Conservation (phyloP, 1,140 invertebrate species). For the Drosophila obscura region DNA sequence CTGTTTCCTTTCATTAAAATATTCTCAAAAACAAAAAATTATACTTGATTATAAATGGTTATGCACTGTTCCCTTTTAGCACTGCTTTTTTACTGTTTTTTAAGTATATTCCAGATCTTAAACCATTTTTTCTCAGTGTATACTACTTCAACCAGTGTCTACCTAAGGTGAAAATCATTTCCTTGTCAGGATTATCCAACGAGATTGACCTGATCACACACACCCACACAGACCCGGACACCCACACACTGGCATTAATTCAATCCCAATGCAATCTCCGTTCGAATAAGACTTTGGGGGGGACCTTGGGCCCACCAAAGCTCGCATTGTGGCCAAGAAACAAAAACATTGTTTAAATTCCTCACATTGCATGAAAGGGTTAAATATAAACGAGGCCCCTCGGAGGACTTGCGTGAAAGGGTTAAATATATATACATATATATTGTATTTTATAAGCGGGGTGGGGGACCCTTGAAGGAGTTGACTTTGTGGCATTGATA, state of each 20-base stretch:
- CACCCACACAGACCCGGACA: constrained; percentile 27
- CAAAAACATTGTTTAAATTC: constrained; percentile 67
- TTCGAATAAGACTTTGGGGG: constrained; percentile 11
- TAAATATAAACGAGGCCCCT: constrained; percentile 40
- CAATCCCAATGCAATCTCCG: constrained; percentile 73
- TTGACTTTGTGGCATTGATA: constrained; percentile 64
- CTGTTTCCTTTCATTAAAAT: too few species aligned
- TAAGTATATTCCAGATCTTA: constrained; percentile 6
- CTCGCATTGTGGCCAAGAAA: constrained; percentile 58
- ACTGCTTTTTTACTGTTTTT: too few species aligned
- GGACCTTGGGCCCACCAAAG: not conserved
- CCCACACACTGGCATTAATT: constrained; percentile 53
- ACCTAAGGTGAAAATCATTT: constrained; percentile 65
- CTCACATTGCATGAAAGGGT: constrained; percentile 55
- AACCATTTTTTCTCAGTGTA: not conserved
- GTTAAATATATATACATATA: not conserved
- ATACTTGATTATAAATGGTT: too few species aligned
- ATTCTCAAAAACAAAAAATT: too few species aligned
- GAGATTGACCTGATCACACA: constrained; percentile 55
- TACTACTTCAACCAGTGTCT: not conserved
- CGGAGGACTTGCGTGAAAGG: too few species aligned
- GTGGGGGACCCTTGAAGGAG: constrained; percentile 12
- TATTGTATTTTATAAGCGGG: too few species aligned
- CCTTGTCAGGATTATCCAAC: constrained; percentile 63
- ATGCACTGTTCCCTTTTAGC: too few species aligned